phyloP scores from a whole-genome alignment of 2,888 invertebrate genomes.

The Argyresthia albistria region DNA sequence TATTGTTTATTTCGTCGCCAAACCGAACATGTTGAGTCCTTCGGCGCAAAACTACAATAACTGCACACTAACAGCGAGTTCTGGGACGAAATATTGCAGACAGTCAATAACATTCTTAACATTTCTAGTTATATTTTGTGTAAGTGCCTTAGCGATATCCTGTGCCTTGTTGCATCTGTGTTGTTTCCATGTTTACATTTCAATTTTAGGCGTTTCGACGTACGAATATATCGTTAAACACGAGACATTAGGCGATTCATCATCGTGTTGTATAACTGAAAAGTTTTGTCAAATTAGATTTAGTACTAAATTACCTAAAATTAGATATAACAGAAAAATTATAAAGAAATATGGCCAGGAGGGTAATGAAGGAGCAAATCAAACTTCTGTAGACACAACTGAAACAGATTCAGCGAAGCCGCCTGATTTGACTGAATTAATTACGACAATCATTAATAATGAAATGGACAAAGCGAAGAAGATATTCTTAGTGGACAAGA shows the following conservation, averaged over 20 bases:
- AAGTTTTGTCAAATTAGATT: too few relatives aligned
- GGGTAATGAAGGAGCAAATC: slow-evolving; percentile 14
- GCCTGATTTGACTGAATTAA: slow-evolving; percentile 32
- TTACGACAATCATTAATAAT: slow-evolving; percentile 40
- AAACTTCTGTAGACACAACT: neutral
- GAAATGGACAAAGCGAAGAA: slow-evolving; percentile 47
- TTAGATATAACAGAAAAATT: neutral
- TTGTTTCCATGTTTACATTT: slow-evolving; percentile 91
- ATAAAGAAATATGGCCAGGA: slow-evolving; percentile 6
- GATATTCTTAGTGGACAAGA: slow-evolving; percentile 41
- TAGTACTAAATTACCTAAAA: neutral
- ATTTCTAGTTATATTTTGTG: slow-evolving; percentile 71
- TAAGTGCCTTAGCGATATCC: slow-evolving; percentile 82
- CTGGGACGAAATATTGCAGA: slow-evolving; percentile 29
- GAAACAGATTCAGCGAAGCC: slow-evolving; percentile 11
- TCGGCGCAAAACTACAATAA: slow-evolving; percentile 60
- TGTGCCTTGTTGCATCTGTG: slow-evolving; percentile 86
- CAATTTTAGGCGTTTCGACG: slow-evolving; percentile 87
- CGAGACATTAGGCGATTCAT: slow-evolving; percentile 23
- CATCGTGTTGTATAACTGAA: slow-evolving; percentile 2
- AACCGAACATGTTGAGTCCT: slow-evolving; percentile 73
- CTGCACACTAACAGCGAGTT: slow-evolving; percentile 24
- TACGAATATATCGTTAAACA: slow-evolving; percentile 84
- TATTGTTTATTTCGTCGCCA: slow-evolving; percentile 75
- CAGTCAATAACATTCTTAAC: slow-evolving; percentile 43